These are phyloP conservation scores for Nycteola revayana DNA, from an alignment of 2,888 invertebrate genomes.

Conservation along the genomic window DNA sequence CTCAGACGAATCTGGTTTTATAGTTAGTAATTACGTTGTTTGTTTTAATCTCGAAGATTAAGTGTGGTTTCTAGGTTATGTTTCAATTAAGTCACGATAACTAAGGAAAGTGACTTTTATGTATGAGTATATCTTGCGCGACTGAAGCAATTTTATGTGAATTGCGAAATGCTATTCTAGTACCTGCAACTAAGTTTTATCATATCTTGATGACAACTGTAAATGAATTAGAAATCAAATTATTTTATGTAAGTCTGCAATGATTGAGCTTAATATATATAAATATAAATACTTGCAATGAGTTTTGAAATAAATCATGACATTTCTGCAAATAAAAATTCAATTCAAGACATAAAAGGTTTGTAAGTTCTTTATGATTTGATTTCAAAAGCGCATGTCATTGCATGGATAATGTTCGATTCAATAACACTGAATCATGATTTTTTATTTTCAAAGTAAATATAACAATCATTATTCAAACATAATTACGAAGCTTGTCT, in stretches of 20 bases:
- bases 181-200: too few relatives aligned
- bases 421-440: constrained; percentile 11
- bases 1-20: constrained; percentile 12
- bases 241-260: too few relatives aligned
- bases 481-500: too few relatives aligned
- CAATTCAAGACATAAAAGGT: constrained; percentile 24
- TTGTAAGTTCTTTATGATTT: constrained; percentile 27
- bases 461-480: too few relatives aligned
- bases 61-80: constrained; percentile 17
- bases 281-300: too few relatives aligned
- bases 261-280: too few relatives aligned
- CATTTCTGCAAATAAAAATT: constrained; percentile 35
- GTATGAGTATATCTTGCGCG: constrained; percentile 2
- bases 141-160: constrained; percentile 5
- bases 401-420: constrained; percentile 11
- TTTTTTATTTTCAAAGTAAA: too few relatives aligned
- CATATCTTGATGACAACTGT: too few relatives aligned
- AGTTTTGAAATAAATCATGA: constrained; percentile 35
- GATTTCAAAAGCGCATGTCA: constrained; percentile 34
- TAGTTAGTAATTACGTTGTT: constrained; percentile 22
- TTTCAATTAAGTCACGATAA: constrained; percentile 25
- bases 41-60: constrained; percentile 22
- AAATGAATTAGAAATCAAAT: too few relatives aligned
- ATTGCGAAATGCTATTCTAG: constrained; percentile 2
- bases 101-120: constrained; percentile 23